Percentiles rank a stretch among this genome's conserved stretches.
Conservation (phyloP, 35 echinoderm and acorn worm genomes). For the Ophioderma brevispina region DNA sequence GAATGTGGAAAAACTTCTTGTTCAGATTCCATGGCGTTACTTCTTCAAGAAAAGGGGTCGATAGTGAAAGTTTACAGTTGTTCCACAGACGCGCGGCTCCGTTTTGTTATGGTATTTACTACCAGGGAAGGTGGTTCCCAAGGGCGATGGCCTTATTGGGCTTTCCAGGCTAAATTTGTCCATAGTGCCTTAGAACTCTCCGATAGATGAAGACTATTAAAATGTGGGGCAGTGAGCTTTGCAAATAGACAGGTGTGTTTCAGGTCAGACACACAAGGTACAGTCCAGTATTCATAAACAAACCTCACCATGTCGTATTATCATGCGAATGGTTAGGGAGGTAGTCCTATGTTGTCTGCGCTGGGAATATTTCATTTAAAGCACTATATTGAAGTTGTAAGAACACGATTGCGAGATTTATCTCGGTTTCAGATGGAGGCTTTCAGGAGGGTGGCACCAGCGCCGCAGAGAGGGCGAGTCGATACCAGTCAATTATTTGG, state of each 20-base stretch:
- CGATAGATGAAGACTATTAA: not conserved
- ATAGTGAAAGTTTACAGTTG: not conserved
- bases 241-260: constrained; percentile 11
- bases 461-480: too few relatives aligned
- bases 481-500: too few relatives aligned
- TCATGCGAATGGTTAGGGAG: not conserved
- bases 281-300: constrained; percentile 15
- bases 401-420: too few relatives aligned
- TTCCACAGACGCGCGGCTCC: constrained; percentile 12
- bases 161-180: not conserved
- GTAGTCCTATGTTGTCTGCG: too few relatives aligned
- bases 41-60: not conserved
- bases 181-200: constrained; percentile 34
- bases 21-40: constrained; percentile 11
- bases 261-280: not conserved
- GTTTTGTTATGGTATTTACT: constrained; percentile 37
- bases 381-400: too few relatives aligned
- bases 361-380: not conserved
- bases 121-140: constrained; percentile 36
- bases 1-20: too few relatives aligned
- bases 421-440: too few relatives aligned
- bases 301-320: constrained; percentile 12
- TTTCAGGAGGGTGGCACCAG: not conserved
- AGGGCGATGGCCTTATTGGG: constrained; percentile 13
- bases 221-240: constrained; percentile 13